Percentiles rank a stretch among this genome's conserved stretches.
Evolutionary conservation across 92 coral and sea anemone genomes (phyloP).

Genomic region (Siderastrea siderea): DNA sequence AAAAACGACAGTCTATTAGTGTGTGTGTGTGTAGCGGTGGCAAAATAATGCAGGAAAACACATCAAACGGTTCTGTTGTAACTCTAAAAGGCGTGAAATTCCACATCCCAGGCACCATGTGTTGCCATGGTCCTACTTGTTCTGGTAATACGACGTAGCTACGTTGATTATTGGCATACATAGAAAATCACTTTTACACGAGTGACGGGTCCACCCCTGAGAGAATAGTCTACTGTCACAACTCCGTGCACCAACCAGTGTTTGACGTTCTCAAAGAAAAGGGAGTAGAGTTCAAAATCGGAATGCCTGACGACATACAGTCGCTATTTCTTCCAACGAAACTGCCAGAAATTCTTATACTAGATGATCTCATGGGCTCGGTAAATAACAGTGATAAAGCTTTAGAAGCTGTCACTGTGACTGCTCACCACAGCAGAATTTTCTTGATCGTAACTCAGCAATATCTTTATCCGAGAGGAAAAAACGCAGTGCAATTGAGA

Average conservation of each 20-base stretch:
- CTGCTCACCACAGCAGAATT: not conserved
- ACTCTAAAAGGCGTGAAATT: too few species aligned
- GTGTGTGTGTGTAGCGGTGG: too few species aligned
- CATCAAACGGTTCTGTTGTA: too few species aligned
- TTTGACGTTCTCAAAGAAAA: not conserved
- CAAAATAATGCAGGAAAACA: too few species aligned
- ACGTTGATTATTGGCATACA: not conserved
- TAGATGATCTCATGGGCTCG: not conserved
- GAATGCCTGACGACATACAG: not conserved
- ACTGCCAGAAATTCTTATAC: not conserved
- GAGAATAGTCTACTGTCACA: not conserved
- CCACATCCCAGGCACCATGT: conserved; percentile 1
- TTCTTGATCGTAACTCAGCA: not conserved
- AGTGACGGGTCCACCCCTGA: not conserved
- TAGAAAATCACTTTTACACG: not conserved
- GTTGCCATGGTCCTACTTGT: not conserved
- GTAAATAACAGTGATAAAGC: not conserved
- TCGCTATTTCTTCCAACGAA: not conserved
- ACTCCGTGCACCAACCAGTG: not conserved
- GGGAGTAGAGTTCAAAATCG: not conserved
- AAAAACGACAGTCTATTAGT: too few species aligned
- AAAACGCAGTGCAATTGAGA: not conserved
- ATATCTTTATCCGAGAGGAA: not conserved
- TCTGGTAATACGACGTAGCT: not conserved
- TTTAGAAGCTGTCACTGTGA: not conserved